Evolutionary conservation across 92 coral and sea anemone species (phyloP), one percentile per base, ranked within the genome.

Genomic region (Meandrina meandrites): DNA sequence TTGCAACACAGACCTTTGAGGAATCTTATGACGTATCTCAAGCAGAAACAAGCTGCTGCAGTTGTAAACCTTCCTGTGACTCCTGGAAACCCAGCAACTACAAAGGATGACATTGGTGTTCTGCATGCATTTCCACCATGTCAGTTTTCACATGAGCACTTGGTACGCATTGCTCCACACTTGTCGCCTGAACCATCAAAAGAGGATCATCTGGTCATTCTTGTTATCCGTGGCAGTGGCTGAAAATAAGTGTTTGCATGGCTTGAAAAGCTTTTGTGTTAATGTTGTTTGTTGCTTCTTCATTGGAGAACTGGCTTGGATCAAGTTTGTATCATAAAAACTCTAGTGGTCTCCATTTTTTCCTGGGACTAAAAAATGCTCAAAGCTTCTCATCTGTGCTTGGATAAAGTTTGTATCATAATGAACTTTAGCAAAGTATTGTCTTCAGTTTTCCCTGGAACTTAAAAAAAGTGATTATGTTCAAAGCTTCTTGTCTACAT

Each of bases 81-180:
- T 40, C 95, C 94, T 78, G 84, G 93, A 60, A 93, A 91, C 76
- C 91, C 96, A 34, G 93, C 96, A 62, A 90, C 94, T 16, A 87
- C 87, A 85, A 86, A 91, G 81, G 99, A 97, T 86, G 99, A 97
- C 75, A 87, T 91, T 69, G 99, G 99, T 67, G 99, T 97, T 72
- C 94, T 97, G 81, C 99, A 97, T 93, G 99, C 99, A 76, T 97
- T 97, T 90, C 99, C 99, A 24, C 99, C 99, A 13, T 97, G 99
- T 83, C 99, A 97, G 89, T 97, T 95, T 90, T 97, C 99, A 36
- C 99, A 97, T 92, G 99, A 97, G 91, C 99, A 97, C 88, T 93
- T 97, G 88, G 85, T 95, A 62, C 96, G 98, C 79, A 97, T 97
- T 90, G 99, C 99, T 72, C 99, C 99, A 78, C 99, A 97, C 87